Conservation (phyloP, 1,140 invertebrate species). For the Drosophila ercepeae region DNA sequence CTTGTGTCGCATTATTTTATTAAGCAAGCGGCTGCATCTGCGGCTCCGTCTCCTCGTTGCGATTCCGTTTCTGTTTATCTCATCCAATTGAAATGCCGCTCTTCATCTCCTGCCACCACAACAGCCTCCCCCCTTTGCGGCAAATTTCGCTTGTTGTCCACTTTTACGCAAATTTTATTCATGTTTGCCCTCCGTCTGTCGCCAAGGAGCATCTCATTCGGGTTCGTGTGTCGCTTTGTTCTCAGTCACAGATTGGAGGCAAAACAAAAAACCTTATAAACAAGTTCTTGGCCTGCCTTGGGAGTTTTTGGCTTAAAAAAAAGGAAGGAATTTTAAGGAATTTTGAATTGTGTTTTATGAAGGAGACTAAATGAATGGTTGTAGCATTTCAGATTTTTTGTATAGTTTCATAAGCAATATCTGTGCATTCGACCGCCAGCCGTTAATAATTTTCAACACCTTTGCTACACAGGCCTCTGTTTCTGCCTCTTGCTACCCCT, state of each 20-base stretch:
- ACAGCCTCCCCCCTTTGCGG: constrained; percentile 19
- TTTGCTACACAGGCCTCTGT: constrained; percentile 34
- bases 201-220: not conserved
- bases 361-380: not conserved
- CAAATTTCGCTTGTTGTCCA: constrained; percentile 69
- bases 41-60: not conserved
- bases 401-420: too few relatives aligned
- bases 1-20: constrained; percentile 80
- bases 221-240: constrained; percentile 30
- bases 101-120: constrained; percentile 1
- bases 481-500: too few relatives aligned
- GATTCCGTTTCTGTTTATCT: constrained; percentile 12
- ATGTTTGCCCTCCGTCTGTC: constrained; percentile 51
- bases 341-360: constrained; percentile 25
- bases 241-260: constrained; percentile 9
- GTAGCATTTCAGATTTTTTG: not conserved
- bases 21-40: constrained; percentile 53
- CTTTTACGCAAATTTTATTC: constrained; percentile 80
- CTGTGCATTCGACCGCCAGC: constrained; percentile 31
- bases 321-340: not conserved
- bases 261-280: constrained; percentile 4
- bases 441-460: constrained; percentile 79
- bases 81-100: constrained; percentile 40
- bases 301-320: not conserved
- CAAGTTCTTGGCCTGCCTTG: constrained; percentile 15